phyloP scores from a whole-genome alignment of 23 tunicate species.

The Halocynthia roretzi region DNA sequence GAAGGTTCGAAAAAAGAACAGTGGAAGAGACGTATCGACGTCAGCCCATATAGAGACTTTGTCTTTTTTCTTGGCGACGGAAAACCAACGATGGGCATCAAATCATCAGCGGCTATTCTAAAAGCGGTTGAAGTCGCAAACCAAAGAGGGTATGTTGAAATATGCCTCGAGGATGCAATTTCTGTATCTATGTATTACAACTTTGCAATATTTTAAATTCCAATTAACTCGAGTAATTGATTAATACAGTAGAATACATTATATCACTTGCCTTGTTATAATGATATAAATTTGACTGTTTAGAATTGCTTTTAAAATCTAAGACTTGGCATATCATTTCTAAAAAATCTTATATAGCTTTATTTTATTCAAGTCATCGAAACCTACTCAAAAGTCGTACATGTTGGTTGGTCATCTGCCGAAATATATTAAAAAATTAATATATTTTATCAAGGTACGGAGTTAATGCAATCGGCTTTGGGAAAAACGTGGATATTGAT shows the following conservation, averaged over 20 bases:
- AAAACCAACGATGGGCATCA: constrained; percentile 30
- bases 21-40: neutral
- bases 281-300: no score
- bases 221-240: neutral
- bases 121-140: constrained; percentile 12
- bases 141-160: constrained; percentile 16
- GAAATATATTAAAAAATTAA: neutral
- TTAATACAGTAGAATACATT: no score
- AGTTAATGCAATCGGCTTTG: constrained; percentile 40
- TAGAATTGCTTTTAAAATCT: no score
- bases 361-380: no score
- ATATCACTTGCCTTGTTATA: no score
- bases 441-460: constrained; percentile 26
- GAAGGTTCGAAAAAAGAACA: neutral
- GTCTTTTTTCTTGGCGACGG: constrained; percentile 47
- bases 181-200: neutral
- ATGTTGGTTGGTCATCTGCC: no score
- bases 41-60: constrained; percentile 30
- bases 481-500: constrained; percentile 24
- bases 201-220: neutral
- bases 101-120: constrained; percentile 8
- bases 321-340: no score
- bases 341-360: no score
- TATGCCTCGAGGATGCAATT: neutral
- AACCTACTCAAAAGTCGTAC: no score